Evolutionary conservation across 1,140 invertebrate species (phyloP), one percentile per base, ranked within the genome.

Genomic region (Bombus breviceps): DNA sequence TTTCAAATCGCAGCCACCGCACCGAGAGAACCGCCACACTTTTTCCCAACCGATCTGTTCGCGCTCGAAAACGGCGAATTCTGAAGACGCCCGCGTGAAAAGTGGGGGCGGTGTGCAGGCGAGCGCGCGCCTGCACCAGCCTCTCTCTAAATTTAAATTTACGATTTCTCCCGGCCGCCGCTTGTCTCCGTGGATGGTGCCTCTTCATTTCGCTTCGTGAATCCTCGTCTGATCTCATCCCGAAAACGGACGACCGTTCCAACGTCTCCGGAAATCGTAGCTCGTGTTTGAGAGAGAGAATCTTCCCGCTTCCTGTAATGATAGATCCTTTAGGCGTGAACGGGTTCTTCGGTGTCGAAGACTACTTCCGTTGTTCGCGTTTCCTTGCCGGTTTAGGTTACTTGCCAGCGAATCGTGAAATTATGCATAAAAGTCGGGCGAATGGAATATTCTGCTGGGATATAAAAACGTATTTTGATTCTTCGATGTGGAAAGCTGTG

Each of bases 111-210:
- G 32, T 43, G 47, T n/a, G 41, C 43, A 59, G 22, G 32, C 10
- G n/a, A 32, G 69, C 28, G 53, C 83, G 79, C 53, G 68, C 57
- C 68, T 66, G 47, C 53, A 32, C 66, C 57, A 47, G 74, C 78
- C 82, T 79, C 37, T 86, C 87, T 85, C 91, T 89, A 92, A 92
- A 92, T 92, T 92, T 92, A 92, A 92, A 92, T 92, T 92, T 92
- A 92, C 91, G 89, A 92, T 72, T 91, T 89, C 87, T 75, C 69
- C 86, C 72, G 47, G 80, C 73, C 76, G n/a, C 79, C 37, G 82
- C 76, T 81, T 89, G 89, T 88, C 86, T 88, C 88, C 76, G 87
- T 79, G 32, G 68, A 66, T 32, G 59, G 25, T 68, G 78, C 87
- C 83, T 91, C 90, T 91, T 91, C 88, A 91, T 91, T 80, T 87